Percentiles rank a stretch among this genome's conserved stretches.
These are phyloP conservation scores for Aproaerema taeniolella DNA, from an alignment of 2,888 invertebrate species.

Conservation along the genomic window DNA sequence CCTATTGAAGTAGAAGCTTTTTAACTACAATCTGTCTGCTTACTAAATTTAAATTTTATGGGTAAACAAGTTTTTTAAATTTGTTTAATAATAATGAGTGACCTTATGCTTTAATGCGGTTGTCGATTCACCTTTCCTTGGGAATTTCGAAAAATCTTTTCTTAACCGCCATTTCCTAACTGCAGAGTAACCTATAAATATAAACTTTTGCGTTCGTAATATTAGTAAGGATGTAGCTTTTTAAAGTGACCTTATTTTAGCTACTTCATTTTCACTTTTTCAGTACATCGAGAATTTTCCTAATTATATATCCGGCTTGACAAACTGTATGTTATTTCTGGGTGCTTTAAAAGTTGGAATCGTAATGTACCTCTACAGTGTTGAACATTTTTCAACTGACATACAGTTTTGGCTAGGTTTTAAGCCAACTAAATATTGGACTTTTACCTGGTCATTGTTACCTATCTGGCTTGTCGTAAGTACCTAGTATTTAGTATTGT, in stretches of 20 bases:
- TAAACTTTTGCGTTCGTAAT: background rate
- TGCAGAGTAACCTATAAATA: too few relatives aligned
- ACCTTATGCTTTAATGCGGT: too few relatives aligned
- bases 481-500: conserved; percentile 14
- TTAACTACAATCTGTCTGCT: too few relatives aligned
- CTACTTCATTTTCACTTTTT: background rate
- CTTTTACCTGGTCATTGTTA: conserved; percentile 21
- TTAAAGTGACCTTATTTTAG: background rate
- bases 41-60: too few relatives aligned
- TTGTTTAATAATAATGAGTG: too few relatives aligned
- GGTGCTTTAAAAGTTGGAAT: background rate
- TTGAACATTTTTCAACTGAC: background rate
- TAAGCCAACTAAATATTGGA: conserved; percentile 3
- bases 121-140: too few relatives aligned
- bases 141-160: too few relatives aligned
- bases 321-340: background rate
- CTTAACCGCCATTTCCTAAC: too few relatives aligned
- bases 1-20: too few relatives aligned
- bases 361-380: conserved; percentile 2
- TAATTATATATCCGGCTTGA: background rate
- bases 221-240: background rate
- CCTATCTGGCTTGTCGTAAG: conserved; percentile 47
- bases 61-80: too few relatives aligned
- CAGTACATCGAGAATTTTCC: background rate
- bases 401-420: conserved; percentile 4